Percentiles rank a stretch among this genome's conserved stretches.
These are phyloP conservation scores for Smittia aterrima DNA, from an alignment of 2,888 invertebrate genomes.

Conservation along the genomic window DNA sequence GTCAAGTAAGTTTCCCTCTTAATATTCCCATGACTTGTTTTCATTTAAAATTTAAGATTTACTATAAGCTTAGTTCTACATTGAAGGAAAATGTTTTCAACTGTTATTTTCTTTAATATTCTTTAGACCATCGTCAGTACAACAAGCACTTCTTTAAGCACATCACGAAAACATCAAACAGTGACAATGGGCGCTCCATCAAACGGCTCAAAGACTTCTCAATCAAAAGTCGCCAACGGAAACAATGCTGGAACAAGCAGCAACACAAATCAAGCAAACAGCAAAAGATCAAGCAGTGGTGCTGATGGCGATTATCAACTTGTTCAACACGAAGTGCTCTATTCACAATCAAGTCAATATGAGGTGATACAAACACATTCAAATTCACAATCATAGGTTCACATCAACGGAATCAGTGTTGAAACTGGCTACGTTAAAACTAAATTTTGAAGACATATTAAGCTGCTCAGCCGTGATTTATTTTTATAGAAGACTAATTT, in stretches of 20 bases:
- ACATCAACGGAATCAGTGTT: too few species aligned
- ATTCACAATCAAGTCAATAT: slow-evolving; percentile 93
- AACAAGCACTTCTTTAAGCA: slow-evolving; percentile 26
- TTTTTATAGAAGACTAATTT: too few species aligned
- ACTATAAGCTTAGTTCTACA: background rate
- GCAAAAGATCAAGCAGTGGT: slow-evolving; percentile 74
- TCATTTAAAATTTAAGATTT: background rate
- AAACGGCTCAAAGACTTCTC: slow-evolving; percentile 54
- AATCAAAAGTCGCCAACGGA: slow-evolving; percentile 55
- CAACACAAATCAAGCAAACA: slow-evolving; percentile 55
- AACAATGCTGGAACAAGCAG: slow-evolving; percentile 53
- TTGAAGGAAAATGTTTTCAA: background rate
- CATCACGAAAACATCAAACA: slow-evolving; percentile 19
- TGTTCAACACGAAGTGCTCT: slow-evolving; percentile 97
- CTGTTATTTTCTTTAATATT: background rate
- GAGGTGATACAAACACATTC: too few species aligned
- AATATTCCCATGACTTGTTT: slow-evolving; percentile 43
- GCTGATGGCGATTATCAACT: slow-evolving; percentile 98
- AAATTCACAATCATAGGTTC: too few species aligned
- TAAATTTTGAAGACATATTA: too few species aligned
- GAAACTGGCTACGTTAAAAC: too few species aligned
- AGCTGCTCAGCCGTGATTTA: too few species aligned
- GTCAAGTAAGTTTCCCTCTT: slow-evolving; percentile 44
- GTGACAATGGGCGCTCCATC: slow-evolving; percentile 43
- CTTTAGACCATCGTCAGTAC: slow-evolving; percentile 38